A percentile compares a stretch with the other conserved stretches of the same genome.
phyloP scores from a whole-genome alignment of 2,113 vertebrate genomes.

The Suncus etruscus region DNA sequence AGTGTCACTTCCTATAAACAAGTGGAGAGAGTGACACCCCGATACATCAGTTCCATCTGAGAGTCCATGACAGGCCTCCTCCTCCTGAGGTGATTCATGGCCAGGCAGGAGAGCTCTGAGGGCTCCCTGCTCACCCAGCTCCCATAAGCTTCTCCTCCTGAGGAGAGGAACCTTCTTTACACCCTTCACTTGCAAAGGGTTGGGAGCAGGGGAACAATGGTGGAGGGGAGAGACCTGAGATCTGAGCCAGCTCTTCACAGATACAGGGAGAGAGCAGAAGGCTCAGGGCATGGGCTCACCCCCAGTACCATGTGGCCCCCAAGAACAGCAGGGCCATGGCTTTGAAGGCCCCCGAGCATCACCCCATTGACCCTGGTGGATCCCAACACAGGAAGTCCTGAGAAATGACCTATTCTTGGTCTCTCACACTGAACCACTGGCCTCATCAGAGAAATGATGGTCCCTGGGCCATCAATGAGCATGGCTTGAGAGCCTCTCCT shows the following conservation, averaged over 20 bases:
- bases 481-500: too few species aligned
- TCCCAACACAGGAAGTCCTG: too few species aligned
- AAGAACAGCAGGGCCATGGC: too few species aligned
- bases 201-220: neutral
- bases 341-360: too few species aligned
- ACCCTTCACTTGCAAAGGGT: neutral
- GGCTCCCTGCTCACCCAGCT: constrained; percentile 6
- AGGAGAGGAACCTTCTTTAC: neutral
- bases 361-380: too few species aligned
- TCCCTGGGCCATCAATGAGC: too few species aligned
- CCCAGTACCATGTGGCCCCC: too few species aligned
- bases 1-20: constrained; percentile 64
- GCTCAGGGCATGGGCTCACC: too few species aligned
- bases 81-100: constrained; percentile 46
- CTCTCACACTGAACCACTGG: too few species aligned
- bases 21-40: constrained; percentile 55
- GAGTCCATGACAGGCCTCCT: constrained; percentile 54
- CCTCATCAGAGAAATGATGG: too few species aligned
- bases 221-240: neutral
- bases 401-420: too few species aligned
- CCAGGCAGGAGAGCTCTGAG: neutral
- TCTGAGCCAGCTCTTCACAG: neutral
- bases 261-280: too few species aligned
- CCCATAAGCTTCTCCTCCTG: neutral
- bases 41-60: constrained; percentile 71